Percentiles rank a stretch among this genome's conserved stretches.
phyloP scores from a whole-genome alignment of 2,797 vertebrate genomes.

The Siniperca undulata region DNA sequence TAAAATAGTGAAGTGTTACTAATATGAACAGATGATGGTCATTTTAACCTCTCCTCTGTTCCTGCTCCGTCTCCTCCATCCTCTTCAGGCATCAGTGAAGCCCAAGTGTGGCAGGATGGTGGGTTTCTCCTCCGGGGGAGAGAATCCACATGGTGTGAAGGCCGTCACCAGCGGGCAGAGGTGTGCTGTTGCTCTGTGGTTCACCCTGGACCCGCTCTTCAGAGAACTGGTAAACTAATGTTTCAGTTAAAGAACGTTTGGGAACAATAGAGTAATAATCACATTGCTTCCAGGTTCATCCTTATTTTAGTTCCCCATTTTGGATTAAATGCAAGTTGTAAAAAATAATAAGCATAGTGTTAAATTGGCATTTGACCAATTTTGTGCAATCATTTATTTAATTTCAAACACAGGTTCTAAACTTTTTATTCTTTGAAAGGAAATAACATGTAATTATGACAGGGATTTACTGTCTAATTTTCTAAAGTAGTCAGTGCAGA shows the following conservation, averaged over 20 bases:
- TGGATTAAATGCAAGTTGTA: neutral
- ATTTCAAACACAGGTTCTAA: too few relatives aligned
- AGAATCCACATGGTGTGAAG: constrained; percentile 97
- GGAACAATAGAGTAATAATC: neutral
- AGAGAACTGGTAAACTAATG: constrained; percentile 91
- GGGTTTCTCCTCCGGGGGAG: constrained; percentile 96
- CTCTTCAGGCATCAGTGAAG: constrained; percentile 92
- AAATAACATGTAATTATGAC: neutral
- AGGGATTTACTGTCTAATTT: neutral
- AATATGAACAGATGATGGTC: neutral
- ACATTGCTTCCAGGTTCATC: neutral
- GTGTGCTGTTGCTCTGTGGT: constrained; percentile 97
- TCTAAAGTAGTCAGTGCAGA: neutral
- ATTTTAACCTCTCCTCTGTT: neutral
- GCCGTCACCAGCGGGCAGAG: constrained; percentile 95
- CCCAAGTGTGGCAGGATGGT: constrained; percentile 96
- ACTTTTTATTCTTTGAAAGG: neutral
- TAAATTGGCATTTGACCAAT: neutral
- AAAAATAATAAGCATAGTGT: neutral
- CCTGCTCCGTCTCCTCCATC: neutral
- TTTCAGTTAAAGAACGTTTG: neutral
- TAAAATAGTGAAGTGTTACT: neutral
- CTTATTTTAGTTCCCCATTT: neutral
- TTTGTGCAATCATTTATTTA: neutral
- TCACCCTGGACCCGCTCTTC: constrained; percentile 96